Percentiles rank a stretch among this genome's conserved stretches.
Conservation (phyloP, 92 coral and sea anemone species). For the Phenganax marumi region DNA sequence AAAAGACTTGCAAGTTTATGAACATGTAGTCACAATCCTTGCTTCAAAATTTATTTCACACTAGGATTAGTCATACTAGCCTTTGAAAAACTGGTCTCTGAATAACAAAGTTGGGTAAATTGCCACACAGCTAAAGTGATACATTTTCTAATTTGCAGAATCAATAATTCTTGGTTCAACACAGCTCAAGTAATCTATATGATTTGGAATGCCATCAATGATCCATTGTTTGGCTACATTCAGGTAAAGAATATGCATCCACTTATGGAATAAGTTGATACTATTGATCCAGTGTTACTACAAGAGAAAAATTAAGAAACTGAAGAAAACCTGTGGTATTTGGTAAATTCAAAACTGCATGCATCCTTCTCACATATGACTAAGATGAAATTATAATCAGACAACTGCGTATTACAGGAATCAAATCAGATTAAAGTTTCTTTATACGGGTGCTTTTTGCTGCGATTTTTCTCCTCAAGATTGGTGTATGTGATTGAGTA, state of each 20-base stretch:
- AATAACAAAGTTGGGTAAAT: background rate
- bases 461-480: too few species aligned
- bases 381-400: too few species aligned
- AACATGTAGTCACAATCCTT: too few species aligned
- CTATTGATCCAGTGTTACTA: background rate
- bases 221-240: conserved; percentile 93
- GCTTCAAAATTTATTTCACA: too few species aligned
- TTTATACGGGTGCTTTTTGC: background rate
- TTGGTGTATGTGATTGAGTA: too few species aligned
- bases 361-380: background rate
- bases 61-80: too few species aligned
- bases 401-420: too few species aligned
- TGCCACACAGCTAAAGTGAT: background rate
- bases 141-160: conserved; percentile 45
- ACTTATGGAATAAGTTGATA: background rate
- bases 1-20: too few species aligned
- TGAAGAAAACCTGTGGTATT: background rate
- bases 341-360: background rate
- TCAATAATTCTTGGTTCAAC: conserved; percentile 89
- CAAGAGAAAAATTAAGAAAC: background rate
- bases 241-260: conserved; percentile 58
- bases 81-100: too few species aligned
- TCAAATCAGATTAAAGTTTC: background rate
- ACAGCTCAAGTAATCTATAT: conserved; percentile 84
- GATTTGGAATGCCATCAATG: conserved; percentile 98